Evolutionary conservation across 2,888 invertebrate species (phyloP).

Genomic region (Eupeodes latifasciatus): DNA sequence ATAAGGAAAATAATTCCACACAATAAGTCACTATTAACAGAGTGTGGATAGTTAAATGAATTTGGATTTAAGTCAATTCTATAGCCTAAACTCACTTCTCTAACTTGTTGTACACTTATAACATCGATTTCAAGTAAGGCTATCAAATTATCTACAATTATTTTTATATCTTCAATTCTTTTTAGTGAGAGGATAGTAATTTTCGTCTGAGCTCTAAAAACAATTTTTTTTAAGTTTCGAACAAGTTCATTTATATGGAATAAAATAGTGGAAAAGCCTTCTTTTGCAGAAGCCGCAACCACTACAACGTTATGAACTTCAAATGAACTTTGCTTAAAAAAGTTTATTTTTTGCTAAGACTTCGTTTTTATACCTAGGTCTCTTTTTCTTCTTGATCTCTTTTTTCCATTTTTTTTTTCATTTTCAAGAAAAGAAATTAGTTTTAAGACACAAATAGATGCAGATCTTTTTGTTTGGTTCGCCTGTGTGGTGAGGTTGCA

Average conservation of each 20-base stretch:
- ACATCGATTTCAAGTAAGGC: conserved; percentile 33
- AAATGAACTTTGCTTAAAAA: conserved; percentile 70
- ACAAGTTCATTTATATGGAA: conserved; percentile 64
- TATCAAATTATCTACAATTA: conserved; percentile 38
- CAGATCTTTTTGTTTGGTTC: conserved; percentile 62
- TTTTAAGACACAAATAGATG: conserved; percentile 73
- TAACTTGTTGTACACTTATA: background rate
- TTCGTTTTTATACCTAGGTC: background rate
- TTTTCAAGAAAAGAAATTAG: conserved; percentile 67
- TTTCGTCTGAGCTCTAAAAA: conserved; percentile 16
- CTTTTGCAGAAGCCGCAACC: conserved; percentile 64
- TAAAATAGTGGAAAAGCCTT: conserved; percentile 65
- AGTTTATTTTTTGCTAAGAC: conserved; percentile 52
- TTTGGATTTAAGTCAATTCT: background rate
- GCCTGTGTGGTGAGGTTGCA: conserved; percentile 56
- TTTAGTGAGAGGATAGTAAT: conserved; percentile 10
- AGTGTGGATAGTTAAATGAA: too few relatives aligned
- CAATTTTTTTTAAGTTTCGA: conserved; percentile 34
- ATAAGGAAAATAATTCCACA: too few relatives aligned
- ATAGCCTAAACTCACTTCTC: background rate
- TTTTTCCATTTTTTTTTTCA: conserved; percentile 4
- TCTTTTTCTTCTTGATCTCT: background rate
- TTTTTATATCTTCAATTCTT: conserved; percentile 3
- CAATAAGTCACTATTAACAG: too few relatives aligned
- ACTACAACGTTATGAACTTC: conserved; percentile 69